Conservation (phyloP, 2,797 vertebrate species). For the Epinephelus malabaricus region DNA sequence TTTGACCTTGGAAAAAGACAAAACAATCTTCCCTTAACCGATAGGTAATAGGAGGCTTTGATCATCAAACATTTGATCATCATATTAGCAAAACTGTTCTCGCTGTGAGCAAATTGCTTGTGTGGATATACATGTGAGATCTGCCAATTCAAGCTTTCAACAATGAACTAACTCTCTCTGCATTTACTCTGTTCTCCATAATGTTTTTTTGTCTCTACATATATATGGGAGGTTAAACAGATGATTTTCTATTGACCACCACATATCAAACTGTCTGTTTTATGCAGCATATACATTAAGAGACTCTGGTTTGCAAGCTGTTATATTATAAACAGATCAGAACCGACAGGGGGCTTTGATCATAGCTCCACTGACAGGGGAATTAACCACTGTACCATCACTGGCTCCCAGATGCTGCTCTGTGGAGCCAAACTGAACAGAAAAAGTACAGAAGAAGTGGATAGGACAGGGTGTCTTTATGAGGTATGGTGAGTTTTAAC, state of each 20-base stretch:
- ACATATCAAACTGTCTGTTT: slow-evolving; percentile 19
- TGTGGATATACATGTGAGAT: background rate
- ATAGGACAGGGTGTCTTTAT: slow-evolving; percentile 27
- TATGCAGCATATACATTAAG: slow-evolving; percentile 1
- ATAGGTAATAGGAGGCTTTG: too few species aligned
- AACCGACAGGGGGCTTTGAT: slow-evolving; percentile 38
- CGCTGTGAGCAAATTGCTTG: background rate
- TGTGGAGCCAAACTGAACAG: slow-evolving; percentile 21
- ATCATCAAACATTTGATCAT: background rate
- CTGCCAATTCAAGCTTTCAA: background rate
- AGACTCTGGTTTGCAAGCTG: background rate
- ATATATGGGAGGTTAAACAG: background rate
- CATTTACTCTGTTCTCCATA: background rate
- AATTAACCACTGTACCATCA: slow-evolving; percentile 17
- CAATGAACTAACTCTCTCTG: background rate
- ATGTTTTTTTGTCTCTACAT: background rate
- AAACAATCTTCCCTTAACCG: background rate
- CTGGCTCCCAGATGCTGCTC: slow-evolving; percentile 45
- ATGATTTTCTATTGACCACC: slow-evolving; percentile 1
- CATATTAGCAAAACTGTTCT: background rate
- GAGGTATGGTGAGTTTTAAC: slow-evolving; percentile 42
- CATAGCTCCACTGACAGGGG: slow-evolving; percentile 17
- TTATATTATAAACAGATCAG: slow-evolving; percentile 16
- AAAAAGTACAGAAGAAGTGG: slow-evolving; percentile 39
- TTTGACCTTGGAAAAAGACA: background rate